Evolutionary conservation across 2,888 invertebrate genomes (phyloP), one percentile per base, ranked within the genome.

Genomic region (Meteorus cinctellus): DNA sequence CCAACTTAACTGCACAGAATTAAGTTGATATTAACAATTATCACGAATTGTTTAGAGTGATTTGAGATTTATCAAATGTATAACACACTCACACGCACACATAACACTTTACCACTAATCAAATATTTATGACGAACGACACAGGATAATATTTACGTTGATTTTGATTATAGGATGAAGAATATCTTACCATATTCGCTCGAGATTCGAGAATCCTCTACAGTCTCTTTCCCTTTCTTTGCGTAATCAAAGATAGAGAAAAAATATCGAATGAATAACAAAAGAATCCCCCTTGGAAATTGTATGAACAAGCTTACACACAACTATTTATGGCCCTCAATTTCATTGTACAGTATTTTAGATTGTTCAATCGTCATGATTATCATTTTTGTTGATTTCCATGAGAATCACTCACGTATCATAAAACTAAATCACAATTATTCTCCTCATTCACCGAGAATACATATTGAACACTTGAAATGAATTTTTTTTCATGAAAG

Each of bases 131-230:
- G 41, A 41, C 8, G 41, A 41, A 41, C 41, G 41, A 41, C 41
- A 41, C 41, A 41, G 41, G 6, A 41, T 14, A 48, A n/a, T 48
- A 55, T 55, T 55, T 4, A 19, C 24, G 19, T 24, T 55, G 55
- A 19, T 55, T 8, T 4, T 55, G n/a, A 48, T 19, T 55, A 55
- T 19, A 1, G 24, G 19, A 48, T 48, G 5, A 19, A 19, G 1
- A 55, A n/a, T 48, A n/a, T 48, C 55, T 55, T 55, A 65, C 65
- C 65, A 65, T 65, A 65, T 24, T 34, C 65, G 65, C 65, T 65
- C 65, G 65, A 65, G 65, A 65, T 65, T 65, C 41, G 65, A 65
- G 65, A 65, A 65, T 36, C 65, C 6, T 16, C 65, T 31, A 36
- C 41, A 12, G 55, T 19, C 19, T 48, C 48, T 65, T 41, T 41